A percentile compares a stretch with the other conserved stretches of the same genome.
Conservation (phyloP, 1,140 invertebrate species). For the Andricus grossulariae region DNA sequence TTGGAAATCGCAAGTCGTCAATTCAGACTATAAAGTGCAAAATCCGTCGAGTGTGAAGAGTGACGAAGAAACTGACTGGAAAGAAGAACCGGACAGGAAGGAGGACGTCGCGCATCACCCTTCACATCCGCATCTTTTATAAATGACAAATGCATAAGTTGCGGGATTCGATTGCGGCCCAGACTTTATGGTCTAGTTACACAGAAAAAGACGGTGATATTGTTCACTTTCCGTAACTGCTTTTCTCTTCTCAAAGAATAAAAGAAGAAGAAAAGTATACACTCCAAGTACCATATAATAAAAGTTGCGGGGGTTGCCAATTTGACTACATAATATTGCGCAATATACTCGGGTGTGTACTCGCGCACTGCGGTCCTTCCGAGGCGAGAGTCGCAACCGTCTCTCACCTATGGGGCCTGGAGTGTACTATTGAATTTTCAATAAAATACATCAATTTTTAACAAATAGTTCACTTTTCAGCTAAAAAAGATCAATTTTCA, state of each 20-base stretch:
- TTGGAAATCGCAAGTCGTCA: conserved; percentile 11
- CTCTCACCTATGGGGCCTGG: too few relatives aligned
- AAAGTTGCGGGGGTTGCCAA: too few relatives aligned
- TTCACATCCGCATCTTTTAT: conserved; percentile 26
- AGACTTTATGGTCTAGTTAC: conserved; percentile 63
- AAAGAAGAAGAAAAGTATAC: not conserved
- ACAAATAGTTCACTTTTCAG: too few relatives aligned
- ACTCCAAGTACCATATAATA: too few relatives aligned
- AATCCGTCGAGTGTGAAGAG: conserved; percentile 24
- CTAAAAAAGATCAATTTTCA: too few relatives aligned
- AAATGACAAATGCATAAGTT: conserved; percentile 24
- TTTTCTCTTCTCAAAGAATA: conserved; percentile 36
- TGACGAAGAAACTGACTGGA: conserved; percentile 35
- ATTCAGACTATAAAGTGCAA: conserved; percentile 19
- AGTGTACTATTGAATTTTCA: too few relatives aligned
- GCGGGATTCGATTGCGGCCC: conserved; percentile 47
- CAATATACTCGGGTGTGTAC: too few relatives aligned
- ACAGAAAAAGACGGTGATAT: conserved; percentile 46
- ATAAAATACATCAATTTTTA: too few relatives aligned
- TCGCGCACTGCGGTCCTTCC: too few relatives aligned
- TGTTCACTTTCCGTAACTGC: conserved; percentile 56
- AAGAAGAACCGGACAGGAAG: conserved; percentile 30
- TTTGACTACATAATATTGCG: too few relatives aligned
- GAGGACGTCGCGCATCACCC: conserved; percentile 34
- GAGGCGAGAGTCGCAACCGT: too few relatives aligned